Percentiles rank a stretch among this genome's conserved stretches.
phyloP scores from a whole-genome alignment of 2,113 vertebrate species.

The Vulpes vulpes region DNA sequence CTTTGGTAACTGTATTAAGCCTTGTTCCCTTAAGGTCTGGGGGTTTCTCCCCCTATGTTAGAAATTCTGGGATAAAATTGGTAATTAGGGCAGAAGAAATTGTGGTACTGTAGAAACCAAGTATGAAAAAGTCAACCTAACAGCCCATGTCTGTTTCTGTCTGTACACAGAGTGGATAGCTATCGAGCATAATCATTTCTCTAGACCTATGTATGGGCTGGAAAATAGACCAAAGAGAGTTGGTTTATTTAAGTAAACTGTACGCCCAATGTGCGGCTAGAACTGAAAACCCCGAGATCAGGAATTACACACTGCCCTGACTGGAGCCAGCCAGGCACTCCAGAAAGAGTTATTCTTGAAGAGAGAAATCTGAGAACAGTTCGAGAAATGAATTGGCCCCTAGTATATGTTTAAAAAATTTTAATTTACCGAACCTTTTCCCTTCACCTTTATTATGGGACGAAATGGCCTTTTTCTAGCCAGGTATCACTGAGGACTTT shows the following conservation, averaged over 20 bases:
- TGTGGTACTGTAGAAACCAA: background rate
- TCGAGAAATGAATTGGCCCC: background rate
- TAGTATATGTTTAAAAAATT: background rate
- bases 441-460: background rate
- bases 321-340: background rate
- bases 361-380: background rate
- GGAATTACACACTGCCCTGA: background rate
- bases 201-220: background rate
- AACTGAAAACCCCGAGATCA: background rate
- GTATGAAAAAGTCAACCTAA: background rate
- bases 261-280: background rate
- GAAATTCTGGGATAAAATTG: background rate
- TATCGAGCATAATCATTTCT: background rate
- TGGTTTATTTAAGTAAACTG: background rate
- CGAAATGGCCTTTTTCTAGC: conserved; percentile 40
- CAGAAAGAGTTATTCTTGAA: background rate
- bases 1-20: background rate
- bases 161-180: background rate
- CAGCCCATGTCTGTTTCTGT: background rate
- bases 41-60: background rate
- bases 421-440: background rate
- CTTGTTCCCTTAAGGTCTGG: background rate
- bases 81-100: background rate
- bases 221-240: background rate
- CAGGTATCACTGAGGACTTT: background rate